Evolutionary conservation across 2,113 vertebrate genomes (phyloP), one percentile per base, ranked within the genome.

Genomic region (Engraulis encrasicolus): DNA sequence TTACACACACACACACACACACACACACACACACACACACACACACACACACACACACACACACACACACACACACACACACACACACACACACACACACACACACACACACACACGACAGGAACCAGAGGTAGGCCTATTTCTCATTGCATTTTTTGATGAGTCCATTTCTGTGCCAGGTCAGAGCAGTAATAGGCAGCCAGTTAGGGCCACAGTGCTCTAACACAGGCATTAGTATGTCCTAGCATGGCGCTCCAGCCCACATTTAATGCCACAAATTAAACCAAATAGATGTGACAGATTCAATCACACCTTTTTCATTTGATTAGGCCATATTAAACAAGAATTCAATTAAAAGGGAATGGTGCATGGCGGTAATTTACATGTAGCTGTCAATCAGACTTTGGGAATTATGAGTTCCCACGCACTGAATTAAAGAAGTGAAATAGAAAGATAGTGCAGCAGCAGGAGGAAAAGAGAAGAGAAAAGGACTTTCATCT

Each of bases 141-240:
- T 52, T 52, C 19, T 52, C 50, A 52, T 6, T 18, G 17, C 6
- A 52, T n/a, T 58, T 23, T 58, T 6, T n/a, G 5, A 58, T 58
- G 6, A 2, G 7, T 52, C 50, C 18, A 58, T 58, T 20, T n/a
- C 18, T 58, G 52, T n/a, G 52, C 52, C 19, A 19, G 23, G 54
- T 7, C 54, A 58, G n/a, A 58, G 20, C 0, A 58, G 54, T 58
- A 58, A 58, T 58, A 58, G 54, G 54, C 54, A 58, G 54, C 52
- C 54, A 58, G 54, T n/a, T n/a, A n/a, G n/a, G n/a, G 54, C 9
- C 20, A n/a, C 20, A n/a, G 20, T 58, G 54, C 54, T 23, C 2
- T 79, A 94, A 94, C 93, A 90, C 83, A 92, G 87, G 7, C 77
- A 81, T 87, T 90, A 58, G 85, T 79, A 91, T 90, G 91, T 87